These are phyloP conservation scores for Troilus luridus DNA, from an alignment of 2,888 invertebrate genomes.

Conservation along the genomic window DNA sequence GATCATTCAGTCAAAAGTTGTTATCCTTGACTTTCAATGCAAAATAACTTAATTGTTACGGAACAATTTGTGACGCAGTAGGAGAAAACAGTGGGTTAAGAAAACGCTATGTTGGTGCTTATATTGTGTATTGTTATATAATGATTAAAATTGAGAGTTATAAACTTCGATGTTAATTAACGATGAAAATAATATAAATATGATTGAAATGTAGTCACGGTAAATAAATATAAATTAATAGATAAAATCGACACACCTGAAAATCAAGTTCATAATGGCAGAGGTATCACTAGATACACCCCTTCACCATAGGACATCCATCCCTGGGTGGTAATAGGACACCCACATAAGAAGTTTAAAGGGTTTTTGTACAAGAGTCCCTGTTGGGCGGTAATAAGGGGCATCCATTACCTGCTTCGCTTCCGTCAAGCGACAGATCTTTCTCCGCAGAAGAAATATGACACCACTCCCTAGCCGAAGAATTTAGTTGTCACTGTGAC, in stretches of 20 bases:
- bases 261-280: background rate
- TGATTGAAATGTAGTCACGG: background rate
- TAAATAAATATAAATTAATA: background rate
- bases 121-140: background rate
- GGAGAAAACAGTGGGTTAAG: background rate
- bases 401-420: conserved; percentile 5
- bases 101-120: background rate
- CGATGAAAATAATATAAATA: background rate
- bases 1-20: background rate
- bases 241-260: background rate
- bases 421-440: conserved; percentile 25
- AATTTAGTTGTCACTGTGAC: conserved; percentile 19
- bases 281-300: background rate
- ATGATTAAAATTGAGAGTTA: too few species aligned
- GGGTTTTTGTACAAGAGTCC: background rate
- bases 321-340: conserved; percentile 13
- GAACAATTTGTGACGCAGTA: background rate
- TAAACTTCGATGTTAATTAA: background rate
- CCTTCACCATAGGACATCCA: background rate
- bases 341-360: conserved; percentile 9
- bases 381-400: conserved; percentile 15
- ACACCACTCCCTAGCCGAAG: conserved; percentile 32
- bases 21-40: conserved; percentile 8
- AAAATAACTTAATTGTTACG: background rate
- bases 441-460: conserved; percentile 8